Evolutionary conservation across 1,140 invertebrate genomes (phyloP).

Genomic region (Grapholita molesta): DNA sequence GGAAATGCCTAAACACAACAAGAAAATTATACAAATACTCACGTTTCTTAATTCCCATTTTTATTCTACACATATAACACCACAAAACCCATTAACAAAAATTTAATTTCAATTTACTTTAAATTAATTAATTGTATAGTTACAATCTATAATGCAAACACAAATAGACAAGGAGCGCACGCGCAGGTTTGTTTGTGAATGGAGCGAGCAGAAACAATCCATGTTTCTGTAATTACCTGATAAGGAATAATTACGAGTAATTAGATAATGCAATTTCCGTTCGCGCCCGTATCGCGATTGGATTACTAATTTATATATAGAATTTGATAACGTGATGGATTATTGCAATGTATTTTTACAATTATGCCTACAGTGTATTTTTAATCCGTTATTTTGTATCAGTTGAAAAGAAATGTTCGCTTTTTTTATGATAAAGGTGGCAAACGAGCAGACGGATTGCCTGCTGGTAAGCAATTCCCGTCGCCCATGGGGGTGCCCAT

Average conservation of each 20-base stretch:
- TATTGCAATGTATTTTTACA: neutral
- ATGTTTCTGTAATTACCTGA: conserved; percentile 13
- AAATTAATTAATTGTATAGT: neutral
- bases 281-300: conserved; percentile 7
- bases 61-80: neutral
- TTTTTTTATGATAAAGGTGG: too few species aligned
- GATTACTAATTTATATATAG: conserved; percentile 7
- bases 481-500: too few species aligned
- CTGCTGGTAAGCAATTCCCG: too few species aligned
- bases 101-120: neutral
- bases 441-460: too few species aligned
- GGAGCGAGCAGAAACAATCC: neutral
- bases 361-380: too few species aligned
- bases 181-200: neutral
- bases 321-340: conserved; percentile 10
- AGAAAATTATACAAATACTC: neutral
- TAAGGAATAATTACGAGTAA: conserved; percentile 13
- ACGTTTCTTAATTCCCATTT: neutral
- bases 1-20: too few species aligned
- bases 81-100: neutral
- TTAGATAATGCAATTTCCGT: conserved; percentile 12
- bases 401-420: too few species aligned
- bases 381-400: too few species aligned
- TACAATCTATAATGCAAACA: conserved; percentile 3
- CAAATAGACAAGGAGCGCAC: neutral